Base-by-base conservation (phyloP, 2,888 invertebrate species). In the Acholoe squamosa region DNA sequence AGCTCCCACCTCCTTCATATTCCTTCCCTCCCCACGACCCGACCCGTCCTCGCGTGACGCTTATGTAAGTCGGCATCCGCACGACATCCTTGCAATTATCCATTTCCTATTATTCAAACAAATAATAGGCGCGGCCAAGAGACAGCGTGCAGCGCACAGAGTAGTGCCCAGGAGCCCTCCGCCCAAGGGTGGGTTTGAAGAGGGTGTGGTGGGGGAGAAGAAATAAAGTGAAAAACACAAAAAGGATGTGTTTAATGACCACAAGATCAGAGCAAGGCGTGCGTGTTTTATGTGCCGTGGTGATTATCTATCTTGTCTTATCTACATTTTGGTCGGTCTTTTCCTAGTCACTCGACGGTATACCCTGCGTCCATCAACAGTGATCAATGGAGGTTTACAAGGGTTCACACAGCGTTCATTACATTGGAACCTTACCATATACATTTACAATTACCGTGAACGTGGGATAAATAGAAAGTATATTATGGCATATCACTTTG, bases 81-180 rank as follows among this genome's bases (percentile, higher is more conserved):
- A 80, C 80, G 80, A 80, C 80, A 80, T 80, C 34, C 33, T 14
- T 0, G 34, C 80, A 80, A 80, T 80, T 80, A 80, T 43, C 80
- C 80, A 80, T 43, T 80, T 80, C 80, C 80, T 34, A 80, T 80
- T 80, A 80, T 80, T 80, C 80, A 34, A 80, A 43, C 80, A 80
- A 71, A 71, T 71, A 28, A 71, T 28, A 3, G 28, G 71, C 25
- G 3, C 25, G 31, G 71, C 71, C 71, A 28, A 61, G 61, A 43
- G 43, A 61, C 61, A 61, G 61, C 61, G 61, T 61, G 61, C 61
- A n/a, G 43, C 43, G 43, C 43, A 10, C 43, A n/a, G n/a, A n/a
- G 10, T 61, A n/a, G 61, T 61, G 10, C 61, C 5, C 14, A 61
- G 61, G 22, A 61, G 61, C n/a, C 43, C 43, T 43, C 3, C 43